Percentiles rank a stretch among this genome's conserved stretches.
Evolutionary conservation across 2,888 invertebrate species (phyloP).

Genomic region (Drosophila prostipennis): DNA sequence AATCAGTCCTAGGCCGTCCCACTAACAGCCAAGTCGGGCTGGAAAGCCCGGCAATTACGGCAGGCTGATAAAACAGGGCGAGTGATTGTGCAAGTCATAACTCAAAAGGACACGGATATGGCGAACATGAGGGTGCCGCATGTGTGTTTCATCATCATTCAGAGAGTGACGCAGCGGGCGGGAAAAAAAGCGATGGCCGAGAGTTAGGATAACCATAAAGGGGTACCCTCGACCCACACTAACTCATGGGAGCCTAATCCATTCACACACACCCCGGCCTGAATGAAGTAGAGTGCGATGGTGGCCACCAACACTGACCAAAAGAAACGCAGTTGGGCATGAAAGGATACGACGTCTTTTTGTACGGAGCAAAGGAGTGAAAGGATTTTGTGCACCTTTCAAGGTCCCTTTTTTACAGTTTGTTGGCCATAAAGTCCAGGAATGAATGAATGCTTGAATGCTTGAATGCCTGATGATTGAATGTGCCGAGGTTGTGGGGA

Average conservation of each 20-base stretch:
- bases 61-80: conserved; percentile 62
- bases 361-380: conserved; percentile 51
- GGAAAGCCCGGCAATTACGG: conserved; percentile 34
- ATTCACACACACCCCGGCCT: conserved; percentile 54
- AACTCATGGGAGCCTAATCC: conserved; percentile 57
- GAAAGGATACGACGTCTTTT: conserved; percentile 66
- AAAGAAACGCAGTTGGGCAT: conserved; percentile 71
- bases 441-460: conserved; percentile 65
- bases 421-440: conserved; percentile 52
- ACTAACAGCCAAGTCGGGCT: conserved; percentile 8
- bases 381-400: conserved; percentile 77
- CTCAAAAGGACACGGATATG: conserved; percentile 62
- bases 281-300: conserved; percentile 4
- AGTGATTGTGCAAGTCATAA: conserved; percentile 72
- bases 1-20: conserved; percentile 25
- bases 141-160: conserved; percentile 61
- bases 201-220: conserved; percentile 51
- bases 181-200: conserved; percentile 11
- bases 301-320: conserved; percentile 59
- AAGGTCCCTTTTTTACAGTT: conserved; percentile 60
- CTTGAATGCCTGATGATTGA: conserved; percentile 71
- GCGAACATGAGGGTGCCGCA: conserved; percentile 27
- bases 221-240: conserved; percentile 29
- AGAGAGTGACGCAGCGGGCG: conserved; percentile 49
- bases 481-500: conserved; percentile 44